Evolutionary conservation across 2,888 invertebrate species (phyloP), one percentile per base, ranked within the genome.

Genomic region (Lycocerus yunnanus): DNA sequence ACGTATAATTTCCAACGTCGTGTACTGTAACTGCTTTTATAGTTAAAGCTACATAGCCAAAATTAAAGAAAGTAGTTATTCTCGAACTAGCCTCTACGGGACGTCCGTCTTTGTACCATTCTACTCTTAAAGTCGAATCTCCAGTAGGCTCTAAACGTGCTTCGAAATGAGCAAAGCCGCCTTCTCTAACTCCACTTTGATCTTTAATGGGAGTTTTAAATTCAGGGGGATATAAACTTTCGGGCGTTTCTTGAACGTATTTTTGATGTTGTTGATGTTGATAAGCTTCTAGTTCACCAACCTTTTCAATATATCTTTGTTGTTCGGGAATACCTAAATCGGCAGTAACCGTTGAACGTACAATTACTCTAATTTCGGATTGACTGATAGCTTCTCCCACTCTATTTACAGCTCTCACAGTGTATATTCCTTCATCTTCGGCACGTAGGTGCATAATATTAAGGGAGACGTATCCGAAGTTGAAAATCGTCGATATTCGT

Each of bases 401-500:
- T 85, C 94, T 93, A 87, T 97, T 97, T 81, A 95, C 93, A 89
- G 97, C 97, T 84, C 96, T 93, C 86, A 95, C 95, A 83, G 95
- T 96, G 84, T 97, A 97, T 88, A 94, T 94, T 88, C 98, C 98
- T 85, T 95, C 94, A 93, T 99, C 99, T 93, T 99, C 98, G 91
- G 94, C 93, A 90, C 97, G 95, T 91, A 98, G 94, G 93, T 98
- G 97, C 93, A 97, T 91, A 88, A 99, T 97, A 90, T 98, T 98
- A 85, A 98, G 94, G 89, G 97, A 97, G 90, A 98, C 97, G 92
- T 97, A 97, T 87, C 98, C 98, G 92, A 98, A 98, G 93, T 98
- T 98, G 92, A 97, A 97, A 91, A 97, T 96, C 87, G 97, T 96
- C 87, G 96, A 96, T 89, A 97, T 97, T 89, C 98, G 93, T 87